Conservation (phyloP, 2,113 vertebrate genomes). For the Hydrolagus affinis region DNA sequence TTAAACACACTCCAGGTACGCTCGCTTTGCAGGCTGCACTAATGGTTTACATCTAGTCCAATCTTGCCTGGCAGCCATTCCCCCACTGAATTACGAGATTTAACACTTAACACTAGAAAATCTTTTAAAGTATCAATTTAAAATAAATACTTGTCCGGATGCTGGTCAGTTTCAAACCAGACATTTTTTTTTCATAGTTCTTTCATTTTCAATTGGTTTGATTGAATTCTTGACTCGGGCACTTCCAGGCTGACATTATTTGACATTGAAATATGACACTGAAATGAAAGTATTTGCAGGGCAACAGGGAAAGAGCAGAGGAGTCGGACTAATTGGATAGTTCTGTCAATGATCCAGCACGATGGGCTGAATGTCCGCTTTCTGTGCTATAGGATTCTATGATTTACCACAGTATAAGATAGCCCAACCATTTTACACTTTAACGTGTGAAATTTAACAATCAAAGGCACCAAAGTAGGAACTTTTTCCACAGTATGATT, state of each 20-base stretch:
- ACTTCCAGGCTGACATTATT: too few relatives aligned
- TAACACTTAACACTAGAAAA: conserved; percentile 1
- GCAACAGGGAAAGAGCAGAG: too few relatives aligned
- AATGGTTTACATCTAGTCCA: background rate
- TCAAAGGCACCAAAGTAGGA: background rate
- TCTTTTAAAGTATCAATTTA: conserved; percentile 11
- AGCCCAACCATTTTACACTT: background rate
- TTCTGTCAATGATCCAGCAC: too few relatives aligned
- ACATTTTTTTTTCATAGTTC: background rate
- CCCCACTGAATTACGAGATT: background rate
- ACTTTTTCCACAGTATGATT: background rate
- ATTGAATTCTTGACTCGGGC: background rate
- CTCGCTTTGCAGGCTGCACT: background rate
- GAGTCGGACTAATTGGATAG: too few relatives aligned
- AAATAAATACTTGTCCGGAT: background rate
- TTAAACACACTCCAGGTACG: background rate
- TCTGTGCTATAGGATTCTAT: background rate
- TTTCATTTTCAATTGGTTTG: background rate
- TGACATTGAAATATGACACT: too few relatives aligned
- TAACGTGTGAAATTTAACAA: background rate
- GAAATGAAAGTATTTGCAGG: too few relatives aligned
- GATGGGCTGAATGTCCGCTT: too few relatives aligned
- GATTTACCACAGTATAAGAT: background rate
- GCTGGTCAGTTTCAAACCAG: background rate
- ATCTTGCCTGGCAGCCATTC: background rate